phyloP scores from a whole-genome alignment of 2,113 vertebrate genomes.

The Octodon degus region DNA sequence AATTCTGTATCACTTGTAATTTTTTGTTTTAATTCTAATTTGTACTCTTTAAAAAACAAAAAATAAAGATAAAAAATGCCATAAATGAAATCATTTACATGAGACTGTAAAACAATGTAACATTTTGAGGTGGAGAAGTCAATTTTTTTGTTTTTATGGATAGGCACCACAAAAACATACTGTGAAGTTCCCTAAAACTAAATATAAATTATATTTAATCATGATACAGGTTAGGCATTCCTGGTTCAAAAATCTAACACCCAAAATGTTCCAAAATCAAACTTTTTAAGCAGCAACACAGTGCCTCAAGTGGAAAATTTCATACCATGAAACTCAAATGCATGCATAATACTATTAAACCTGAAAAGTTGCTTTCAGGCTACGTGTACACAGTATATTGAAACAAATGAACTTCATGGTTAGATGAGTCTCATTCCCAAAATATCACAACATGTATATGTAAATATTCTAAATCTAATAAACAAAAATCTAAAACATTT shows the following conservation, averaged over 20 bases:
- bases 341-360: neutral
- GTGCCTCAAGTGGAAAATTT: neutral
- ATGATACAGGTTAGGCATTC: neutral
- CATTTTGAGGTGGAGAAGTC: neutral
- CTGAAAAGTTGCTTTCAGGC: neutral
- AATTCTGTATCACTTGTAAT: neutral
- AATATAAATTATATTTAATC: neutral
- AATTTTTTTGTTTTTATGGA: neutral
- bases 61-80: neutral
- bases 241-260: neutral
- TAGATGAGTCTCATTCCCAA: neutral
- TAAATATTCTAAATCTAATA: neutral
- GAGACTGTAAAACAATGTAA: neutral
- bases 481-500: neutral
- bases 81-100: neutral
- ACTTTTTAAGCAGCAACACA: neutral
- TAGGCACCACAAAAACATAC: neutral
- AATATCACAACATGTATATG: neutral
- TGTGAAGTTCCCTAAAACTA: neutral
- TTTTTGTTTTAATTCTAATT: too few relatives aligned
- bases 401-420: neutral
- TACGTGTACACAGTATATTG: neutral
- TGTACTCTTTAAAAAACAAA: neutral
- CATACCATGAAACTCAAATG: neutral
- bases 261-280: neutral